Evolutionary conservation across 2,888 invertebrate genomes (phyloP).

Genomic region (Morpho achilles): DNA sequence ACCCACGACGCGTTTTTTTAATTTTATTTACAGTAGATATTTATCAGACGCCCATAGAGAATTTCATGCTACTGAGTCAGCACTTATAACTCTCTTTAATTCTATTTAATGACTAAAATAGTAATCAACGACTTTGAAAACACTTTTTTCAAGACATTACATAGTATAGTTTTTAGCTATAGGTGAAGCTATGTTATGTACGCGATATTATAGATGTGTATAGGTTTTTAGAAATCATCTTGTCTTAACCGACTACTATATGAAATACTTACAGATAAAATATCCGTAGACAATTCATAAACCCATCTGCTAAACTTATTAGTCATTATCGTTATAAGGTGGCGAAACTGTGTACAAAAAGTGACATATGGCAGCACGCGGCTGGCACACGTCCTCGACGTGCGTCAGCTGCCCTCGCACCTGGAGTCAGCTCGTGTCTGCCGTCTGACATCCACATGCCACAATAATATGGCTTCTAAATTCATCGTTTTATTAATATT

Average conservation of each 20-base stretch:
- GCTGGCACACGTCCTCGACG: constrained; percentile 56
- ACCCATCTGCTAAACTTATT: constrained; percentile 8
- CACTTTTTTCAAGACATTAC: too few species aligned
- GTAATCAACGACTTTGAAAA: too few species aligned
- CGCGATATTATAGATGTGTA: too few species aligned
- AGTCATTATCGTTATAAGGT: constrained; percentile 22
- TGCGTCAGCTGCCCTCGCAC: constrained; percentile 56
- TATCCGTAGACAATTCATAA: not conserved
- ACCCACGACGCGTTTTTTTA: not conserved
- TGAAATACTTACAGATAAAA: not conserved
- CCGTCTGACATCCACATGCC: constrained; percentile 35
- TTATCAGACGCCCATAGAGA: too few species aligned
- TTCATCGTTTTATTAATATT: constrained; percentile 18
- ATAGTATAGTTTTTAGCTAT: too few species aligned
- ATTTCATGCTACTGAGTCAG: too few species aligned
- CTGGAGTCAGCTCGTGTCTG: constrained; percentile 41
- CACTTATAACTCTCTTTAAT: too few species aligned
- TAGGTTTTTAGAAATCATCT: too few species aligned
- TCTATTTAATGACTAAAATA: too few species aligned
- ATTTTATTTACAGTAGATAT: not conserved
- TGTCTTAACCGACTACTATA: too few species aligned
- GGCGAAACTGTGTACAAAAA: constrained; percentile 25
- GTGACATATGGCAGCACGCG: constrained; percentile 48
- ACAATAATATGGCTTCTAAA: constrained; percentile 53
- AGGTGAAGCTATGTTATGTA: too few species aligned